These are phyloP conservation scores for Tinea pellionella DNA, from an alignment of 2,888 invertebrate genomes.

Conservation along the genomic window DNA sequence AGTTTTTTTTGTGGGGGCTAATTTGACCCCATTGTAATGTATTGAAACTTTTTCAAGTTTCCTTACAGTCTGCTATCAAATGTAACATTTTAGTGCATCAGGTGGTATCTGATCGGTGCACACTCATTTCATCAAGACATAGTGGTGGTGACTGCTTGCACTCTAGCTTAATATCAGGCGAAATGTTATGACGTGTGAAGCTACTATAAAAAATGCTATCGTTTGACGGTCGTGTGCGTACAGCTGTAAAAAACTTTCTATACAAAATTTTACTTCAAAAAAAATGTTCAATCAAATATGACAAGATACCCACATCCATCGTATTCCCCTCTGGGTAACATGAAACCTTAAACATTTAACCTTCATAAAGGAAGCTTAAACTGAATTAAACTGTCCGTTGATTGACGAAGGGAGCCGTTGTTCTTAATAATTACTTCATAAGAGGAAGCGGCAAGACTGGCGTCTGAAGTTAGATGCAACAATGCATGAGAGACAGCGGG, in stretches of 20 bases:
- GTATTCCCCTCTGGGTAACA: slow-evolving; percentile 25
- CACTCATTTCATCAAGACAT: too few species aligned
- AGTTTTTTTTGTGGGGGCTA: too few species aligned
- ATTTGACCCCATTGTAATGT: too few species aligned
- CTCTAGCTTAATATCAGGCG: too few species aligned
- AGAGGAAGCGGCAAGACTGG: slow-evolving; percentile 48
- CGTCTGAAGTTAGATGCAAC: slow-evolving; percentile 13
- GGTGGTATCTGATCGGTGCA: too few species aligned
- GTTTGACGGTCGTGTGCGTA: not conserved
- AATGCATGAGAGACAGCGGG: not conserved
- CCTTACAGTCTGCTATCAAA: too few species aligned
- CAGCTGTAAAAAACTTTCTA: not conserved
- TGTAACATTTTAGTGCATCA: too few species aligned
- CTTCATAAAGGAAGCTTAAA: slow-evolving; percentile 50
- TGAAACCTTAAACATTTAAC: slow-evolving; percentile 31
- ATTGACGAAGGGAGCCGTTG: slow-evolving; percentile 60
- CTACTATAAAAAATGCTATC: too few species aligned
- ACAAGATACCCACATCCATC: slow-evolving; percentile 9
- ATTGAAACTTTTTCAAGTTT: too few species aligned
- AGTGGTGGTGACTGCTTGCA: too few species aligned
- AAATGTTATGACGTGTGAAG: too few species aligned
- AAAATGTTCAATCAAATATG: not conserved
- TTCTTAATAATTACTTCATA: slow-evolving; percentile 47
- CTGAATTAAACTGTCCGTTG: slow-evolving; percentile 56
- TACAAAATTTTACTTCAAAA: not conserved